Conservation (phyloP, 2,797 vertebrate species). For the Acestrorhynchus altus region DNA sequence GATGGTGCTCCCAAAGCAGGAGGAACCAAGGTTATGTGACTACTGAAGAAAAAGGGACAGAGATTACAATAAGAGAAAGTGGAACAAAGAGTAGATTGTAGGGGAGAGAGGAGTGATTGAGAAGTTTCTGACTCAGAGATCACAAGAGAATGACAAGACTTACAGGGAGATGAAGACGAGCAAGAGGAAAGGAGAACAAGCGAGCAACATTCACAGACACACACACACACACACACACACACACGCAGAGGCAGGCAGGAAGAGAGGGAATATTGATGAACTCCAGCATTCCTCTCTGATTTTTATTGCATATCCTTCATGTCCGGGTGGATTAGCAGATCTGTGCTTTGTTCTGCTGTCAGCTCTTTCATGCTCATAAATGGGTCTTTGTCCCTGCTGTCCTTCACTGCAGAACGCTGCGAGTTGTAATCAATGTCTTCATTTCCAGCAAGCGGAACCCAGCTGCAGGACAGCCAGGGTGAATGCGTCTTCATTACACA, state of each 20-base stretch:
- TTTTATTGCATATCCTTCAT: conserved; percentile 57
- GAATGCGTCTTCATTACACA: conserved; percentile 32
- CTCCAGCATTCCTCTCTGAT: conserved; percentile 39
- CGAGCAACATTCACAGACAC: conserved; percentile 14
- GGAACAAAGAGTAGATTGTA: conserved; percentile 13
- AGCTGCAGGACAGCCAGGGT: conserved; percentile 32
- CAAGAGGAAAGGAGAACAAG: not conserved
- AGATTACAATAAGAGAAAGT: conserved; percentile 6
- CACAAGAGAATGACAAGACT: conserved; percentile 32
- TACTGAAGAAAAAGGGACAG: conserved; percentile 19
- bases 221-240: conserved; percentile 8
- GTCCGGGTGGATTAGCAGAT: conserved; percentile 62
- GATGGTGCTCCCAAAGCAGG: not conserved
- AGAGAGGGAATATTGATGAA: conserved; percentile 32
- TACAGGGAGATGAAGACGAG: conserved; percentile 10
- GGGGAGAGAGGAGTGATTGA: conserved; percentile 2
- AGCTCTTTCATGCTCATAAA: conserved; percentile 55
- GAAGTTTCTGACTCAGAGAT: conserved; percentile 37
- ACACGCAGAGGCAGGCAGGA: conserved; percentile 11
- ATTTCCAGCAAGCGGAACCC: conserved; percentile 34
- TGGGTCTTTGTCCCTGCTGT: conserved; percentile 39
- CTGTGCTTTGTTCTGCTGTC: conserved; percentile 65
- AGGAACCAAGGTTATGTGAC: not conserved
- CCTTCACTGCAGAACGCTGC: conserved; percentile 45
- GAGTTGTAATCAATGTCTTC: conserved; percentile 39